Percentiles rank a stretch among this genome's conserved stretches.
phyloP scores from a whole-genome alignment of 2,113 vertebrate genomes.

The Rhynchopsitta pachyrhyncha region DNA sequence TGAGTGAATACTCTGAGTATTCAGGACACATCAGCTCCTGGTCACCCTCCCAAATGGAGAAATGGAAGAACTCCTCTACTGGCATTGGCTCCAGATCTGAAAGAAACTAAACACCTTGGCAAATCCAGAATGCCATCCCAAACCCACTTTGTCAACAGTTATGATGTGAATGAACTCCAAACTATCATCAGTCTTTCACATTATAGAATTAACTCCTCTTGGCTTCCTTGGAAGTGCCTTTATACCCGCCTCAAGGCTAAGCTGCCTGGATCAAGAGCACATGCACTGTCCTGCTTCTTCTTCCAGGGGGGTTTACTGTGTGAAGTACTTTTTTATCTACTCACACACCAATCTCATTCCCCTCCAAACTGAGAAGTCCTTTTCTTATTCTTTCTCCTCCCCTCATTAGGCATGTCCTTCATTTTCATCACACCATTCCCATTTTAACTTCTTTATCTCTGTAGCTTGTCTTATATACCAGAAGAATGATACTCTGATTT shows the following conservation, averaged over 20 bases:
- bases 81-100: neutral
- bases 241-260: neutral
- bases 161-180: no score
- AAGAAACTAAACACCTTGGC: neutral
- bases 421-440: neutral
- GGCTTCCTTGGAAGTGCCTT: neutral
- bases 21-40: neutral
- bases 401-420: no score
- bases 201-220: no score
- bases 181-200: neutral
- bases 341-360: no score
- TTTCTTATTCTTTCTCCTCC: neutral
- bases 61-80: neutral
- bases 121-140: neutral
- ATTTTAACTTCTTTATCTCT: neutral
- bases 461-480: neutral
- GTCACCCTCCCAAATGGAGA: neutral
- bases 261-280: neutral
- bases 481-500: neutral
- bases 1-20: neutral
- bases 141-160: neutral
- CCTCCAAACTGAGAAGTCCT: neutral
- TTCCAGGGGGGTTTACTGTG: rapidly evolving
- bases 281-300: neutral
- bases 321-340: neutral